A percentile compares a stretch with the other conserved stretches of the same genome.
Conservation (phyloP, 2,797 vertebrate genomes). For the Glyptemys insculpta region DNA sequence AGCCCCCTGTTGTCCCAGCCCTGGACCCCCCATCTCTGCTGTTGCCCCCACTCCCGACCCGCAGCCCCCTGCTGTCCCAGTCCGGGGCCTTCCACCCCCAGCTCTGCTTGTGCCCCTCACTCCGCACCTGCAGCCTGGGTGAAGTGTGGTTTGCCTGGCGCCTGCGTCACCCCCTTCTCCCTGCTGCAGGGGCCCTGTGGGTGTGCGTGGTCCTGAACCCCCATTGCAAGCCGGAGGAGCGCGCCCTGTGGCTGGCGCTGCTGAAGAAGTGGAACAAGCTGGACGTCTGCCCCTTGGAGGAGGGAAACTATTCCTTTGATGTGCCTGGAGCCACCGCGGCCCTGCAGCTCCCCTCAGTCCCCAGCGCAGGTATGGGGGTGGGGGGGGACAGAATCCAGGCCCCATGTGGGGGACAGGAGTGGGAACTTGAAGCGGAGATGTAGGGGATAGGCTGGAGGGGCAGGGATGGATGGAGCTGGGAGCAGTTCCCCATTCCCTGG, state of each 20-base stretch:
- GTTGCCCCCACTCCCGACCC: no score
- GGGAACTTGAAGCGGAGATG: no score
- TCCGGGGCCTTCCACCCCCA: no score
- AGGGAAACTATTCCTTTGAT: conserved; percentile 76
- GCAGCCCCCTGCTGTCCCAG: no score
- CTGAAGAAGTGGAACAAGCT: conserved; percentile 77
- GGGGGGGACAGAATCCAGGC: not conserved
- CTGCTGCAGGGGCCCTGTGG: conserved; percentile 77
- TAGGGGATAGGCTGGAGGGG: not conserved
- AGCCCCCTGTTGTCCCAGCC: no score
- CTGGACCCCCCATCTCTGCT: no score
- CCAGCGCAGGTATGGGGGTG: conserved; percentile 66
- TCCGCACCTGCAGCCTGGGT: not conserved
- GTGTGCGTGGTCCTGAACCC: conserved; percentile 81
- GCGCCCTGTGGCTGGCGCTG: conserved; percentile 76
- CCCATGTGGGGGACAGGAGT: no score
- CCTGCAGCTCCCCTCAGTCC: conserved; percentile 12
- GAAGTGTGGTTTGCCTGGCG: not conserved
- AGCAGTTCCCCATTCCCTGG: not conserved
- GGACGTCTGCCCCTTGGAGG: conserved; percentile 77
- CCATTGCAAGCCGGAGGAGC: conserved; percentile 78
- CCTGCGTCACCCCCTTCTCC: not conserved
- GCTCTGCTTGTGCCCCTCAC: no score
- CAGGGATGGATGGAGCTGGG: not conserved
- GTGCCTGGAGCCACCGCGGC: not conserved